Conservation (phyloP, 1,140 invertebrate genomes). For the Gryon sp. region DNA sequence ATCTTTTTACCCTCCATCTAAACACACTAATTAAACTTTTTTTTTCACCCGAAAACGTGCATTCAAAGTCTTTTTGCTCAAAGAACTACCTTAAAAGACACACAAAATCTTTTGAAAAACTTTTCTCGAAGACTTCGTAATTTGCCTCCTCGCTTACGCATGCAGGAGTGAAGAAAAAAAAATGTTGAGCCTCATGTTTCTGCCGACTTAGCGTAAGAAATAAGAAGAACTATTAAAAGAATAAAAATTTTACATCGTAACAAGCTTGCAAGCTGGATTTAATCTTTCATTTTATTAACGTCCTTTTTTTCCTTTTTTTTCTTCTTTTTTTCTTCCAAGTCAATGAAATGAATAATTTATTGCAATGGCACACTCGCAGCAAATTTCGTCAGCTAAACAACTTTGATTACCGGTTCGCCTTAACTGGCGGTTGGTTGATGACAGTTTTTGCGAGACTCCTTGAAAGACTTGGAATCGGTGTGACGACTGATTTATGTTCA, state of each 20-base stretch:
- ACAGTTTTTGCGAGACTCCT: constrained; percentile 49
- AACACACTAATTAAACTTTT: constrained; percentile 21
- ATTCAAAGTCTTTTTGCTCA: constrained; percentile 1
- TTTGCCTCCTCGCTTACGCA: constrained; percentile 17
- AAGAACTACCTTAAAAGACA: constrained; percentile 16
- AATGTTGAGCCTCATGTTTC: constrained; percentile 31
- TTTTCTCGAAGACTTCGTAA: constrained; percentile 17
- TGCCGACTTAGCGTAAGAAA: background rate
- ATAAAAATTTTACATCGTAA: constrained; percentile 27
- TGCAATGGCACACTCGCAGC: too few relatives aligned
- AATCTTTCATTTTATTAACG: too few relatives aligned
- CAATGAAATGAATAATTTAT: constrained; percentile 50
- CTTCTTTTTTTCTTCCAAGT: too few relatives aligned
- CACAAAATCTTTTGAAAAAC: constrained; percentile 25
- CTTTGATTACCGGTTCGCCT: background rate
- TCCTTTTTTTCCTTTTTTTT: too few relatives aligned
- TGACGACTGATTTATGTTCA: constrained; percentile 70
- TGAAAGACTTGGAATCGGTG: constrained; percentile 64
- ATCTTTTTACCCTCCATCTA: background rate
- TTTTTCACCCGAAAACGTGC: constrained; percentile 1
- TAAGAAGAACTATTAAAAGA: constrained; percentile 23
- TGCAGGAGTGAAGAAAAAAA: constrained; percentile 28
- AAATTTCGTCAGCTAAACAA: constrained; percentile 6
- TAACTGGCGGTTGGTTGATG: constrained; percentile 30
- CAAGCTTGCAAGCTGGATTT: constrained; percentile 29